A percentile compares a stretch with the other conserved stretches of the same genome.
Evolutionary conservation across 2,888 invertebrate genomes (phyloP).

Genomic region (Lepidocyrtinus sp.): DNA sequence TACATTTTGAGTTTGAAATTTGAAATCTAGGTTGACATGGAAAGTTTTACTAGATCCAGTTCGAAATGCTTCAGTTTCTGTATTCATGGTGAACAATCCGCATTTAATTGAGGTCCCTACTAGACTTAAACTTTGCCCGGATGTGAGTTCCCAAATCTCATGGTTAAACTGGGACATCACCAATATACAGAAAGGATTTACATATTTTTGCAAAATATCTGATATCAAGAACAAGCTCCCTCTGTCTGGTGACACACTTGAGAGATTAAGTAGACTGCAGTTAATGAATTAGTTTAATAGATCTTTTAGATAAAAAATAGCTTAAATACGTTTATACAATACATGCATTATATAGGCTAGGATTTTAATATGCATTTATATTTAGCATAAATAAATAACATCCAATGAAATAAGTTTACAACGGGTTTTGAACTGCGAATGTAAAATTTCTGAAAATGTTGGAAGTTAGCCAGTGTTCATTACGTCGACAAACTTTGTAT

Average conservation of each 20-base stretch:
- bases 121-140: constrained; percentile 74
- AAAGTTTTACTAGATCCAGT: constrained; percentile 77
- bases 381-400: no score
- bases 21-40: constrained; percentile 73
- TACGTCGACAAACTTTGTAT: no score
- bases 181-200: constrained; percentile 72
- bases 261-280: not conserved
- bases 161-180: constrained; percentile 78
- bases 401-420: no score
- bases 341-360: no score
- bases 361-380: no score
- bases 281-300: no score
- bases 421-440: no score
- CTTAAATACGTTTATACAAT: no score
- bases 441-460: no score
- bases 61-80: constrained; percentile 75
- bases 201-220: constrained; percentile 52
- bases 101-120: constrained; percentile 71
- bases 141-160: constrained; percentile 73
- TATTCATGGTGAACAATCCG: constrained; percentile 79
- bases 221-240: constrained; percentile 27
- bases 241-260: not conserved
- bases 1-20: not conserved
- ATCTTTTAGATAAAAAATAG: no score
- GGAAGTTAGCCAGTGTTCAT: no score